Percentiles rank a stretch among this genome's conserved stretches.
Conservation (phyloP, 2,797 vertebrate species). For the Rhinophrynus dorsalis region DNA sequence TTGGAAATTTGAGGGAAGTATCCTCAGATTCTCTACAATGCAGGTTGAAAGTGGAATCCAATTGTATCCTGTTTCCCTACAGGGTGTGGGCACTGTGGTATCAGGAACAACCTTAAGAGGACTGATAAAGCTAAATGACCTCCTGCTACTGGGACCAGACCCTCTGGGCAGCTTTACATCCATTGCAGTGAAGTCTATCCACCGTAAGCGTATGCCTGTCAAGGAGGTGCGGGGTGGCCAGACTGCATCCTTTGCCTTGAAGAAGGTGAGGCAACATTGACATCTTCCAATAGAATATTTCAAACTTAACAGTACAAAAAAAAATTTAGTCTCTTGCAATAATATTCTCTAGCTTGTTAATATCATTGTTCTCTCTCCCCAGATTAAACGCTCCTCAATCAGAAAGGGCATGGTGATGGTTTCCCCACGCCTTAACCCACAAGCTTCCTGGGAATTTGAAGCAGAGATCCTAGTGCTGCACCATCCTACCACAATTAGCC, state of each 20-base stretch:
- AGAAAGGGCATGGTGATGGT: constrained; percentile 98
- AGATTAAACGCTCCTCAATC: constrained; percentile 96
- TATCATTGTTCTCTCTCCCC: constrained; percentile 31
- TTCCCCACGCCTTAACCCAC: constrained; percentile 86
- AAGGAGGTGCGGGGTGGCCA: constrained; percentile 96
- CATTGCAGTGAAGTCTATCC: constrained; percentile 97
- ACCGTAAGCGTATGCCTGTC: constrained; percentile 97
- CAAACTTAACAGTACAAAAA: too few species aligned
- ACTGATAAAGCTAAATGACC: constrained; percentile 93
- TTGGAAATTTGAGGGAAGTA: too few species aligned
- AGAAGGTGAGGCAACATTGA: constrained; percentile 78
- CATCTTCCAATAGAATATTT: too few species aligned
- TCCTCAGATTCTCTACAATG: too few species aligned
- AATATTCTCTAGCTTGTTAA: too few species aligned
- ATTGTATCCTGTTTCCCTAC: too few species aligned
- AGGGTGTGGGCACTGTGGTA: constrained; percentile 98
- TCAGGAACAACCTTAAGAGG: constrained; percentile 94
- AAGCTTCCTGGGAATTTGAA: constrained; percentile 96
- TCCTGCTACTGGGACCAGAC: constrained; percentile 92
- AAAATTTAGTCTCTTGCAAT: too few species aligned
- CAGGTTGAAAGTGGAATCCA: too few species aligned
- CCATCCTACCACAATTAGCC: constrained; percentile 93
- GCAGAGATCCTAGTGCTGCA: constrained; percentile 93
- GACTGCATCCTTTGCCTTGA: constrained; percentile 95
- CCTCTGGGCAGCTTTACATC: constrained; percentile 92